A percentile compares a stretch with the other conserved stretches of the same genome.
phyloP scores from a whole-genome alignment of 2,797 vertebrate species.

The Syngnathus rostellatus region DNA sequence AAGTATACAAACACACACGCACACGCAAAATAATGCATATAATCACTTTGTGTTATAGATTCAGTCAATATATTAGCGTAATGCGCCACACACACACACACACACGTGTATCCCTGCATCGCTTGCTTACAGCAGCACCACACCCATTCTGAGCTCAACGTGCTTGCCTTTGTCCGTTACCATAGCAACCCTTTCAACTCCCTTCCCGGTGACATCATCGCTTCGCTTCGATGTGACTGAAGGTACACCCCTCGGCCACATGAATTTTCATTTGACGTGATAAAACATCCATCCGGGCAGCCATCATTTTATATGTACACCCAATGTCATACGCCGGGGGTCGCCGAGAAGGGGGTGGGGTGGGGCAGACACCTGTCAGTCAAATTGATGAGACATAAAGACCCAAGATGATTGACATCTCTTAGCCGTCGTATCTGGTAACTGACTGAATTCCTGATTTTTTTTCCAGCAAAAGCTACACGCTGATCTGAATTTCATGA shows the following conservation, averaged over 20 bases:
- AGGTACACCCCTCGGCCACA: not conserved
- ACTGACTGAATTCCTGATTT: not conserved
- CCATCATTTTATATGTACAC: not conserved
- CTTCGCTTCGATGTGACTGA: conserved; percentile 18
- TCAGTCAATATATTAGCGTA: not conserved
- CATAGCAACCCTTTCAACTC: conserved; percentile 56
- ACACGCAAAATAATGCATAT: not conserved
- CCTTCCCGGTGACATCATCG: conserved; percentile 42
- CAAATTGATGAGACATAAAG: not conserved
- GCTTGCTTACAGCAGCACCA: conserved; percentile 34
- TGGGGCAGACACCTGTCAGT: not conserved
- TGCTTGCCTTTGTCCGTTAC: conserved; percentile 34
- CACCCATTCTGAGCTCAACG: conserved; percentile 43
- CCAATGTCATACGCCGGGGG: not conserved
- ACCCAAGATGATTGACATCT: conserved; percentile 1
- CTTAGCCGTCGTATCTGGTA: not conserved
- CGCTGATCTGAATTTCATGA: not conserved
- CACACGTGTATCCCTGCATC: not conserved
- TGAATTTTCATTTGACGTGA: not conserved
- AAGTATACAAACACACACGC: conserved; percentile 5
- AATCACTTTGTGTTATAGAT: not conserved
- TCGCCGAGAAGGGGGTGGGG: not conserved
- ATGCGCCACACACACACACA: not conserved
- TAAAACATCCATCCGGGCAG: not conserved
- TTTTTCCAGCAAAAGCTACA: not conserved